Evolutionary conservation across 1,140 invertebrate genomes (phyloP).

Genomic region (Brachionus koreanus): DNA sequence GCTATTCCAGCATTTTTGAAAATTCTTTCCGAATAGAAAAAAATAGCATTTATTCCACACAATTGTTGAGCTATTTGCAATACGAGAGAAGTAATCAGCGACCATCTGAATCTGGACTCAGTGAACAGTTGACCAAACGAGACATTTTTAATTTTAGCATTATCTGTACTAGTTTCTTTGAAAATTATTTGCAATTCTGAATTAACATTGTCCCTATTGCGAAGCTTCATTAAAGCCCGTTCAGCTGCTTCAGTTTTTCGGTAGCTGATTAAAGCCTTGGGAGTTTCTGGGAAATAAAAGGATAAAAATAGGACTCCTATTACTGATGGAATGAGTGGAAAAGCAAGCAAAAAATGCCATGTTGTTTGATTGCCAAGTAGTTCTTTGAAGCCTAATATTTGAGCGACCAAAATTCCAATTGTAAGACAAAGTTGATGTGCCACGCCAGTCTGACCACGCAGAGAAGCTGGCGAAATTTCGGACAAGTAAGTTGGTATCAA

Average conservation of each 20-base stretch:
- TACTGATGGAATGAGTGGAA: constrained; percentile 15
- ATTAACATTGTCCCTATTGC: background rate
- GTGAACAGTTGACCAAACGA: background rate
- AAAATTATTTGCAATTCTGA: background rate
- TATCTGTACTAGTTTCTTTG: background rate
- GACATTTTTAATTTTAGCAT: background rate
- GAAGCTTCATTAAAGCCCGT: background rate
- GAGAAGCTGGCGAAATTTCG: constrained; percentile 87
- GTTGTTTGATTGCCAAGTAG: constrained; percentile 67
- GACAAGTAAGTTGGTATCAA: constrained; percentile 96
- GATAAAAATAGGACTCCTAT: background rate
- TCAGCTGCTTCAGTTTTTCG: background rate
- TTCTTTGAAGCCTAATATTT: constrained; percentile 83
- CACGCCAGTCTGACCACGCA: constrained; percentile 73
- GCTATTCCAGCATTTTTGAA: constrained; percentile 67
- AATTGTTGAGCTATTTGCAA: constrained; percentile 66
- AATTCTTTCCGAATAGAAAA: constrained; percentile 74
- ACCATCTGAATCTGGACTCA: background rate
- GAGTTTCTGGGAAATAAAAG: constrained; percentile 27
- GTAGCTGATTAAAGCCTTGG: constrained; percentile 31
- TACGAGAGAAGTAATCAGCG: background rate
- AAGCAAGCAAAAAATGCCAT: constrained; percentile 28
- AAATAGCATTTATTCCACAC: constrained; percentile 79
- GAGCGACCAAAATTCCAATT: constrained; percentile 77
- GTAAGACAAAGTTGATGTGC: constrained; percentile 91